Evolutionary conservation across 2,797 vertebrate genomes (phyloP).

Genomic region (Heteromormyrus szaboi): DNA sequence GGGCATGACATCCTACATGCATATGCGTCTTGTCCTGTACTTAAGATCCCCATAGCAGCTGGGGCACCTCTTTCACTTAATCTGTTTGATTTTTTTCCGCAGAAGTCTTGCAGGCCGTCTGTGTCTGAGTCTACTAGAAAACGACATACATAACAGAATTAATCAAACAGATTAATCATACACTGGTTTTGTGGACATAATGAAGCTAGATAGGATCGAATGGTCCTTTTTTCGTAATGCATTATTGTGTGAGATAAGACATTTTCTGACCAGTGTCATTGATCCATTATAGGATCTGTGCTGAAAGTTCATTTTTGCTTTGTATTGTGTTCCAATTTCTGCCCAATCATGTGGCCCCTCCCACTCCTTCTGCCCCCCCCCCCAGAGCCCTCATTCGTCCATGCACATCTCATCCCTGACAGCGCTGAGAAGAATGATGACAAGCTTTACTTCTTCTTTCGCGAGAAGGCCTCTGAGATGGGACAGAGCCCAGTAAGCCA

Average conservation of each 20-base stretch:
- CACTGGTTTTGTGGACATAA: not conserved
- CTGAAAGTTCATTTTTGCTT: not conserved
- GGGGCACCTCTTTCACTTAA: not conserved
- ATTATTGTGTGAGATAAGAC: not conserved
- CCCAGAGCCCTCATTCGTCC: slow-evolving; percentile 87
- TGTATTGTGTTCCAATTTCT: not conserved
- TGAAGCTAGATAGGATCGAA: not conserved
- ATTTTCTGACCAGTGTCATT: not conserved
- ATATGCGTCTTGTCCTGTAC: not conserved
- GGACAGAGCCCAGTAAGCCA: slow-evolving; percentile 84
- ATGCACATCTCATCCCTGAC: slow-evolving; percentile 89
- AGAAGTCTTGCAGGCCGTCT: not conserved
- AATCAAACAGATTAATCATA: too few relatives aligned
- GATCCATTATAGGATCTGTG: not conserved
- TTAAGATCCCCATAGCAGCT: not conserved
- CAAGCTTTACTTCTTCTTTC: slow-evolving; percentile 98
- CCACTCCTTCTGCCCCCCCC: slow-evolving; percentile 28
- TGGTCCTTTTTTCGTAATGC: not conserved
- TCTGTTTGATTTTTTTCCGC: not conserved
- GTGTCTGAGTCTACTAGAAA: not conserved
- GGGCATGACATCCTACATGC: not conserved
- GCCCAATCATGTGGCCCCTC: not conserved
- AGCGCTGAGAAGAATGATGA: slow-evolving; percentile 91
- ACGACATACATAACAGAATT: not conserved
- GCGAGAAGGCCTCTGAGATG: slow-evolving; percentile 85